phyloP scores from a whole-genome alignment of 2,888 invertebrate genomes.

The Coleophora flavipennella region DNA sequence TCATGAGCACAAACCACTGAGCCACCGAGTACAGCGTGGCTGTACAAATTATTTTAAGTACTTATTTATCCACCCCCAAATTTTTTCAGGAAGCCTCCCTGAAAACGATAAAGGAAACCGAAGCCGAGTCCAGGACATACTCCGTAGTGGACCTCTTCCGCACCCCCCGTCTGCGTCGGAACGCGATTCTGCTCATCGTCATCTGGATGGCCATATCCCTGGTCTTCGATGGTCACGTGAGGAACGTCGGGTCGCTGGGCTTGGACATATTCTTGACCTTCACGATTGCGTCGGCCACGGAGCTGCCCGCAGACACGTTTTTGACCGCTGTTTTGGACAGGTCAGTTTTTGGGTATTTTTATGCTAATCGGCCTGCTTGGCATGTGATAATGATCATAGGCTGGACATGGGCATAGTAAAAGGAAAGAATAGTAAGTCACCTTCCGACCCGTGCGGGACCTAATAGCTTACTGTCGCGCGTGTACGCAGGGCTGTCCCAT shows the following conservation, averaged over 20 bases:
- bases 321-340: conserved; percentile 81
- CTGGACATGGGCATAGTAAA: too few species aligned
- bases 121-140: conserved; percentile 78
- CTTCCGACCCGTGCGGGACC: too few species aligned
- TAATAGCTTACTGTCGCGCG: too few species aligned
- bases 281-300: conserved; percentile 86
- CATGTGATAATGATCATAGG: too few species aligned
- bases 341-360: conserved; percentile 24
- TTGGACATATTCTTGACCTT: conserved; percentile 89
- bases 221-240: conserved; percentile 90
- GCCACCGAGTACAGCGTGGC: too few species aligned
- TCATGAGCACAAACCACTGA: too few species aligned
- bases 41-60: too few species aligned
- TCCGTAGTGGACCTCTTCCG: conserved; percentile 87
- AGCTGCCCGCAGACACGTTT: conserved; percentile 87
- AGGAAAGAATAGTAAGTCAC: too few species aligned
- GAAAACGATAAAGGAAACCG: conserved; percentile 79
- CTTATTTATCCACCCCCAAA: too few species aligned
- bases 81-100: conserved; percentile 74
- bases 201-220: conserved; percentile 94
- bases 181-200: conserved; percentile 82
- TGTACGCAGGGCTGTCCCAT: too few species aligned
- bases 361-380: too few species aligned
- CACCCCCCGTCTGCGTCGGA: conserved; percentile 82
- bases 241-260: conserved; percentile 88